A percentile compares a stretch with the other conserved stretches of the same genome.
Evolutionary conservation across 35 echinoderm and acorn worm species (phyloP).

Genomic region (Anneissia japonica): DNA sequence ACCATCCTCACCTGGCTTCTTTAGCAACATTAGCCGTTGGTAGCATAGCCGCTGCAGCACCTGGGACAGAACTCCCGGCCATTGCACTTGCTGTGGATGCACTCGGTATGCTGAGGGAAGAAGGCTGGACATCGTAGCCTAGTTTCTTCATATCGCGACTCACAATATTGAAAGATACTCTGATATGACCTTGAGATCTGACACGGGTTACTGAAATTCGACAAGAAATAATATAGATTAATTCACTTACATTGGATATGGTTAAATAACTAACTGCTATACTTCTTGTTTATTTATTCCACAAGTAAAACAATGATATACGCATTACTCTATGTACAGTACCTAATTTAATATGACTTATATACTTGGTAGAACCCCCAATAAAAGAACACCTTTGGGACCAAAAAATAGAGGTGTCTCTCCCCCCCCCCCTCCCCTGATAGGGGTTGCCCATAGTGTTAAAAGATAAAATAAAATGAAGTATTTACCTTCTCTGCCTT

Average conservation of each 20-base stretch:
- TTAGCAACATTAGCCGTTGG: slow-evolving; percentile 2
- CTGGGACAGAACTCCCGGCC: slow-evolving; percentile 28
- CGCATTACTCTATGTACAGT: too few relatives aligned
- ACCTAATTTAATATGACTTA: too few relatives aligned
- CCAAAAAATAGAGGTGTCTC: too few relatives aligned
- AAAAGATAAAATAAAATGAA: too few relatives aligned
- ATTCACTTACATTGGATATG: too few relatives aligned
- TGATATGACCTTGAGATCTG: slow-evolving; percentile 78
- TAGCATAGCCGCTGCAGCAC: slow-evolving; percentile 38
- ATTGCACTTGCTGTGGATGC: slow-evolving; percentile 47
- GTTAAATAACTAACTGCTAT: too few relatives aligned
- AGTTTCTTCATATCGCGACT: slow-evolving; percentile 93
- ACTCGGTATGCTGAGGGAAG: slow-evolving; percentile 28
- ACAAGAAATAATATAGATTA: slow-evolving; percentile 24
- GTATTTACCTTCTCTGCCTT: slow-evolving; percentile 88
- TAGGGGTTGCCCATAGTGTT: too few relatives aligned
- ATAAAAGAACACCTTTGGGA: too few relatives aligned
- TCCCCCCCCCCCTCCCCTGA: too few relatives aligned
- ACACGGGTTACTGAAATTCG: slow-evolving; percentile 73
- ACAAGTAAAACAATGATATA: too few relatives aligned
- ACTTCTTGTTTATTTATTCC: too few relatives aligned
- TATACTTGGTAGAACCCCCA: too few relatives aligned
- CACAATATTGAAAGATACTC: slow-evolving; percentile 72
- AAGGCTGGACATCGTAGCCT: slow-evolving; percentile 64
- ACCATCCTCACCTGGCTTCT: background rate